phyloP scores from a whole-genome alignment of 2,113 vertebrate species.

The Corvus moneduloides region DNA sequence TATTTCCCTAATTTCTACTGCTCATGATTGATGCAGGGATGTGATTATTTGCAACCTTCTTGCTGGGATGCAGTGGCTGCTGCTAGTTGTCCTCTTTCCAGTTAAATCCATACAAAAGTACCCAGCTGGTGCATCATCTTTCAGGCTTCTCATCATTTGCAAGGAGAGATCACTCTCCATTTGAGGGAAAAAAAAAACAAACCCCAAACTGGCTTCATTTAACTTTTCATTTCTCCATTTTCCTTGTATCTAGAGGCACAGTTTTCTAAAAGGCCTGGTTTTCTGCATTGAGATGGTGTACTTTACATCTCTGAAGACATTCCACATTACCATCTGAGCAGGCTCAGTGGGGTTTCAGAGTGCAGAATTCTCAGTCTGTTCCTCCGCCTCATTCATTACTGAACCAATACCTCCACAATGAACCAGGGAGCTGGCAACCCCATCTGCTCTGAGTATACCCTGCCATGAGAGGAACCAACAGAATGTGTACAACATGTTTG shows the following conservation, averaged over 20 bases:
- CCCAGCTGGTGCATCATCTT: background rate
- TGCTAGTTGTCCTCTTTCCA: background rate
- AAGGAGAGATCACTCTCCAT: background rate
- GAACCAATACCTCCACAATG: background rate
- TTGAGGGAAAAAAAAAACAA: fast-evolving
- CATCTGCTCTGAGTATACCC: background rate
- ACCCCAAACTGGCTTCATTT: background rate
- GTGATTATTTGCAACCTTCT: background rate
- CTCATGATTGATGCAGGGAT: background rate
- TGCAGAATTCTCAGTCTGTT: background rate
- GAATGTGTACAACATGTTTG: background rate
- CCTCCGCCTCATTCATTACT: background rate
- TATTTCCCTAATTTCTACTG: background rate
- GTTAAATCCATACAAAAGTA: background rate
- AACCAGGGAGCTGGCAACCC: background rate
- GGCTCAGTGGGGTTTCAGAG: background rate
- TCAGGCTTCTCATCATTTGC: background rate
- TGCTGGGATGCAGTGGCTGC: background rate
- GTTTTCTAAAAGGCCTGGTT: background rate
- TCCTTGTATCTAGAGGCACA: background rate
- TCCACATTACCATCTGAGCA: background rate
- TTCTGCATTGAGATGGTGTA: background rate
- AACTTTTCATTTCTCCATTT: background rate
- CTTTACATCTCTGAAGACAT: background rate
- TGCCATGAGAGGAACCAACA: background rate